Base-by-base conservation (phyloP, 2,888 invertebrate species). In the Cheilosia soror region DNA sequence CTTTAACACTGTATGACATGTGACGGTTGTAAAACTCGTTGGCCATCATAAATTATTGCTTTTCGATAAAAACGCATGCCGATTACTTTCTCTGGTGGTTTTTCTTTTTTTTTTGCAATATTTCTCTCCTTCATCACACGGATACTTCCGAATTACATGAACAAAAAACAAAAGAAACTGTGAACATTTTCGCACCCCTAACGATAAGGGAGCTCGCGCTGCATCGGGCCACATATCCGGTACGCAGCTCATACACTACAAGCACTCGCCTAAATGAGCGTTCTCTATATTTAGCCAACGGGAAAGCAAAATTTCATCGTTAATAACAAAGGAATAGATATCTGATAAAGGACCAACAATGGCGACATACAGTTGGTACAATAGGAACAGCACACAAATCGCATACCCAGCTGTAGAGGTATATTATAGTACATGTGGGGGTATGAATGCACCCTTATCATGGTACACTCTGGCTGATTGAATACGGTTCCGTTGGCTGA, bases 401-500 rank as follows among this genome's bases (percentile, higher is more conserved):
- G 31, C 47, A 62, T 15, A 80, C 25, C 15, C 60, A 20, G 37
- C 60, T 15, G n/a, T n/a, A 15, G 33, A 11, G 11, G 11, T 37
- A 33, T 33, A 7, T 9, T 3, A 9, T 9, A 9, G 33, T 9
- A 33, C 33, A 33, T 6, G 40, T 60, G 42, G 40, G 71, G 77
- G 65, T 79, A 63, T 71, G 76, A 85, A 75, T 79, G 80, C 71
- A 85, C 85, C 85, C 85, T 85, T 85, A 85, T 85, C 85, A 47
- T 80, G 78, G 76, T 85, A 68, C 37, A 42, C 60, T 85, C 27
- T 51, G 51, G 71, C 76, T 85, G 85, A 85, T 85, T 85, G 85
- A 85, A 85, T 76, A 85, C 80, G 72, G 76, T 85, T 85, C 85
- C 66, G 85, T 81, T 85, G 75, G 76, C 80, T 77, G 85, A 85